Evolutionary conservation across 92 coral and sea anemone species (phyloP), one percentile per base, ranked within the genome.

Genomic region (Palythoa heliodiscus): DNA sequence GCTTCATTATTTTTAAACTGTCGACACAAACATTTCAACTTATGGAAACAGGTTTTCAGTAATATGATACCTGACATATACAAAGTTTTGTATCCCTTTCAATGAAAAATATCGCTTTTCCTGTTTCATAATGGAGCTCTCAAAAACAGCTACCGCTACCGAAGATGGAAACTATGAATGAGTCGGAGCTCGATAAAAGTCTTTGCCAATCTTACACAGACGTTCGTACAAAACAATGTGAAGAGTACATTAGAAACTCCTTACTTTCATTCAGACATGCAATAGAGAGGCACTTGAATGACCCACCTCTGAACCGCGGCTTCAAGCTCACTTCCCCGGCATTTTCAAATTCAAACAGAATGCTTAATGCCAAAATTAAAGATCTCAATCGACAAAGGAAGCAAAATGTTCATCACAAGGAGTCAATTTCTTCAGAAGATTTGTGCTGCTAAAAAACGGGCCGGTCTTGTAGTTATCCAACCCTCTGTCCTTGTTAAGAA

Each of bases 331-430:
- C 61, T 54, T 71, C 37, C n/a, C 52, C 54, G 53, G 76, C 35
- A 40, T 88, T 88, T 72, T 19, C 82, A 22, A 82, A 71, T 54
- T 89, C 89, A 80, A 90, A 90, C 82, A 39, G 52, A 52, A 79
- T 84, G 81, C 77, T 83, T 9, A 87, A 90, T 70, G 88, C 91
- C 23, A 83, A 87, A 68, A 71, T 90, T 14, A 82, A 86, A 70
- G 70, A 73, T 14, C 77, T 83, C 25, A 91, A 91, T 63, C 77
- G 77, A 29, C 88, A 83, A 78, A 89, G 93, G 11, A 91, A 91
- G 78, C 90, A 87, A 73, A 91, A 91, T 58, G 82, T 87, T 20
- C 74, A 71, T 24, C 91, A 91, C 89, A 90, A 90, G 76, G 69
- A 80, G 25, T 75, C 89, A 48, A 71, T 90, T 19, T 55, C 66